A percentile compares a stretch with the other conserved stretches of the same genome.
Conservation (phyloP, 2,888 invertebrate species). For the Harmothoe impar region DNA sequence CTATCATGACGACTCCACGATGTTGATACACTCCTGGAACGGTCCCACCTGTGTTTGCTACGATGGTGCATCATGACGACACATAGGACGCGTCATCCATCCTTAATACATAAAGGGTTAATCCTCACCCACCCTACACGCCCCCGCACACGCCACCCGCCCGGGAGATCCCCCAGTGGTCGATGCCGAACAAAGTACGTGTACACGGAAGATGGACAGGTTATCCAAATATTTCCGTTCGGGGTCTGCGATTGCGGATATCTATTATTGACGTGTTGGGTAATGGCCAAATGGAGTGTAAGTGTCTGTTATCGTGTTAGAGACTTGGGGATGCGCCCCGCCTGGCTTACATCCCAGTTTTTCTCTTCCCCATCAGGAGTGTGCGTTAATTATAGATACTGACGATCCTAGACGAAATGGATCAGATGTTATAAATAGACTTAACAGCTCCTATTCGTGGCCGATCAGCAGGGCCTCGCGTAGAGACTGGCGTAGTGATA, state of each 20-base stretch:
- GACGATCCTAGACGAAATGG: background rate
- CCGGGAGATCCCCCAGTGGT: no score
- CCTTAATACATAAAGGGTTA: no score
- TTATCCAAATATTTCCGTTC: constrained; percentile 25
- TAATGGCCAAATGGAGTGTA: constrained; percentile 21
- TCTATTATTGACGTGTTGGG: constrained; percentile 25
- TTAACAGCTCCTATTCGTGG: background rate
- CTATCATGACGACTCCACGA: no score
- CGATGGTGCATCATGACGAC: no score
- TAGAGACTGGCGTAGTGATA: no score
- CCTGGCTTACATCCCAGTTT: background rate
- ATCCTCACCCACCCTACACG: no score
- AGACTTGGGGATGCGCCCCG: background rate
- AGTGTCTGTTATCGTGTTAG: background rate
- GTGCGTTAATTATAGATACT: background rate
- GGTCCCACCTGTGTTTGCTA: no score
- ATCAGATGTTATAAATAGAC: background rate
- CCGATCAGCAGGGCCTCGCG: background rate
- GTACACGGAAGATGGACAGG: background rate
- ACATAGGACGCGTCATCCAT: no score
- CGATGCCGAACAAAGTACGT: background rate
- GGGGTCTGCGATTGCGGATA: background rate
- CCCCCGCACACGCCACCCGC: no score
- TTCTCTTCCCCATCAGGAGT: background rate
- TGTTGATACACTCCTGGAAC: no score